Evolutionary conservation across 1,140 invertebrate species (phyloP), one percentile per base, ranked within the genome.

Genomic region (Vanessa atalanta): DNA sequence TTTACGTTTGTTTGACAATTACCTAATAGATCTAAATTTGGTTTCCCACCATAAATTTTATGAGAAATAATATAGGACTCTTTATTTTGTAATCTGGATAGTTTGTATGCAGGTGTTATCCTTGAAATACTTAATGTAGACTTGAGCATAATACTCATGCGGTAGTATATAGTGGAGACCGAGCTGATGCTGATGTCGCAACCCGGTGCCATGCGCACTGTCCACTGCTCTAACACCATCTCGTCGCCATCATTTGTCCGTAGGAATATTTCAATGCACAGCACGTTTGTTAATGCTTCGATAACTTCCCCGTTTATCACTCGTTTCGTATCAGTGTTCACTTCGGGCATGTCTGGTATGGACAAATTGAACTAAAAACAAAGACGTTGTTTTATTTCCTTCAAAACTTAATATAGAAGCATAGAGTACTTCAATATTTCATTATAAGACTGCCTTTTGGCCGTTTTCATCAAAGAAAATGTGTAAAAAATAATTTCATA

Each of bases 91-190:
- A 86, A 67, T 67, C 90, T 75, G 12, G 90, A 85, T 71, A 91
- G 81, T 77, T 92, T 92, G 64, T 92, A 91, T 14, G 89, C 90
- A 15, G 89, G 90, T 23, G 88, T 89, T 75, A 92, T 88, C 69
- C 90, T 84, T 48, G 90, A 88, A 71, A 92, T 90, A 65, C 84
- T 90, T 20, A 92, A 72, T 2, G 88, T 88, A 15, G 90, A 92
- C 65, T 92, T 92, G 0, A 92, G 83, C 88, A 92, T 90, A 8
- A 90, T 85, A 60, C 87, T 85, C 90, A 92, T 92, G 47, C 89
- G 78, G 71, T 92, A 89, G 70, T 92, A 91, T 23, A 91, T 86
- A 1, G 84, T 89, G 4, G 88, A 86, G 9, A 89, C 80, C 8
- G 90, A 90, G 26, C 69, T 79, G 31, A 83, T 71, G 57, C 73